A percentile compares a stretch with the other conserved stretches of the same genome.
These are phyloP conservation scores for Pluvialis apricaria DNA, from an alignment of 2,113 vertebrate species.

Conservation along the genomic window DNA sequence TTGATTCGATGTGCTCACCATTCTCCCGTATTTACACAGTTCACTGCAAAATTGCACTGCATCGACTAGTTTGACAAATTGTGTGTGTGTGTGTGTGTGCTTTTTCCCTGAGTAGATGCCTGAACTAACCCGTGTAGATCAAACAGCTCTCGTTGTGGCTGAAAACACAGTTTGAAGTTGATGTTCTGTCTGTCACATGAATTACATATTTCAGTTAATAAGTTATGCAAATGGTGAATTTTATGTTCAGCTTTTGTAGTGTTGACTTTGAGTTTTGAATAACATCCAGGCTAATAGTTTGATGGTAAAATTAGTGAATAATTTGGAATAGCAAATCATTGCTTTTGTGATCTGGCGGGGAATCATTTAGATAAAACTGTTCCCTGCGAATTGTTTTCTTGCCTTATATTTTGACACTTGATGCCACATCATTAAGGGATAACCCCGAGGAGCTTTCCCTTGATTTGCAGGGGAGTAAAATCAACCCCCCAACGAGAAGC, in stretches of 20 bases:
- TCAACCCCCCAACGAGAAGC: neutral
- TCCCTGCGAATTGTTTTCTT: neutral
- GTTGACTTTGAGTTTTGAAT: constrained; percentile 24
- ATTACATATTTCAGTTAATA: constrained; percentile 46
- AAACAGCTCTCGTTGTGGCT: constrained; percentile 33
- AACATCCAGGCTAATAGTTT: constrained; percentile 2
- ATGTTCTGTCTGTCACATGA: constrained; percentile 23
- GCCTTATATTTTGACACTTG: constrained; percentile 7
- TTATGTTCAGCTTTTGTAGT: neutral
- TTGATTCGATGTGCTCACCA: neutral
- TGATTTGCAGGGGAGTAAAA: neutral
- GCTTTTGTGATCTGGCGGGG: neutral
- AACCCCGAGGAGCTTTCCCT: neutral
- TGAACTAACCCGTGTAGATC: neutral
- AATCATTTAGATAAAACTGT: constrained; percentile 6
- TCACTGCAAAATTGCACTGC: constrained; percentile 3
- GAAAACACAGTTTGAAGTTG: constrained; percentile 33
- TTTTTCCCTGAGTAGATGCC: neutral
- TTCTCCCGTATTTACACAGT: neutral
- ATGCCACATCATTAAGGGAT: constrained; percentile 14
- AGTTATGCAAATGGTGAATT: constrained; percentile 39
- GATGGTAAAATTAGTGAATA: constrained; percentile 37
- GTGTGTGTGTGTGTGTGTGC: neutral
- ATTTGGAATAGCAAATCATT: constrained; percentile 1
- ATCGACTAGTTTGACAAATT: neutral